A percentile compares a stretch with the other conserved stretches of the same genome.
Conservation (phyloP, 2,888 invertebrate genomes). For the Platypus cylindrus region DNA sequence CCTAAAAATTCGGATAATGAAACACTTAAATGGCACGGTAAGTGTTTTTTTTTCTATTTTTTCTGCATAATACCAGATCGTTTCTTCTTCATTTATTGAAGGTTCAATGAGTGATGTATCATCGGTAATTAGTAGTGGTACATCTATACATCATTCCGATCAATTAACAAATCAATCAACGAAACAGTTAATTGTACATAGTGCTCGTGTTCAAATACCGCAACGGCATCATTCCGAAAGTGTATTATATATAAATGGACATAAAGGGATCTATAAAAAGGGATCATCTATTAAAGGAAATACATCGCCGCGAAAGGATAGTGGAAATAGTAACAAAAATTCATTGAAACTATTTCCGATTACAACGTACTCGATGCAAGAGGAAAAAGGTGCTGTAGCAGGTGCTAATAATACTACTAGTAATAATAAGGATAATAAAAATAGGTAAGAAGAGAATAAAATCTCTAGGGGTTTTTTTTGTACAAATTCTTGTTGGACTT, state of each 20-base stretch:
- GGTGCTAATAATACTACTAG: conserved; percentile 19
- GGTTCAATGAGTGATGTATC: conserved; percentile 64
- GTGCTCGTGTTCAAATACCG: conserved; percentile 62
- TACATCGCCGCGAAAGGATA: conserved; percentile 33
- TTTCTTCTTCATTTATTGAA: no score
- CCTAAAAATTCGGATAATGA: no score
- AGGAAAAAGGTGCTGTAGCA: conserved; percentile 17
- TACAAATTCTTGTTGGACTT: no score
- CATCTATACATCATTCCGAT: conserved; percentile 42
- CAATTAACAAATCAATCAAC: conserved; percentile 35
- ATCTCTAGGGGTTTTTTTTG: not conserved
- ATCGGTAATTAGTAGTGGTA: conserved; percentile 44
- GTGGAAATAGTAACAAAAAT: conserved; percentile 33
- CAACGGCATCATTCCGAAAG: conserved; percentile 68
- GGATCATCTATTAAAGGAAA: no score
- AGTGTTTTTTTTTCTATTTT: conserved; percentile 1
- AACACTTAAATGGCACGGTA: conserved; percentile 65
- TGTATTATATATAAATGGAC: conserved; percentile 52
- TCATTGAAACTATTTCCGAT: conserved; percentile 55
- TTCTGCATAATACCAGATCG: no score
- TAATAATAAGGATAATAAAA: conserved; percentile 18
- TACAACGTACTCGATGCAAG: conserved; percentile 52
- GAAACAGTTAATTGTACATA: conserved; percentile 59
- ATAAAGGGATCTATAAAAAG: no score
- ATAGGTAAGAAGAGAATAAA: conserved; percentile 12